These are phyloP conservation scores for Pogonocichla stellata DNA, from an alignment of 2,113 vertebrate species.

Conservation along the genomic window DNA sequence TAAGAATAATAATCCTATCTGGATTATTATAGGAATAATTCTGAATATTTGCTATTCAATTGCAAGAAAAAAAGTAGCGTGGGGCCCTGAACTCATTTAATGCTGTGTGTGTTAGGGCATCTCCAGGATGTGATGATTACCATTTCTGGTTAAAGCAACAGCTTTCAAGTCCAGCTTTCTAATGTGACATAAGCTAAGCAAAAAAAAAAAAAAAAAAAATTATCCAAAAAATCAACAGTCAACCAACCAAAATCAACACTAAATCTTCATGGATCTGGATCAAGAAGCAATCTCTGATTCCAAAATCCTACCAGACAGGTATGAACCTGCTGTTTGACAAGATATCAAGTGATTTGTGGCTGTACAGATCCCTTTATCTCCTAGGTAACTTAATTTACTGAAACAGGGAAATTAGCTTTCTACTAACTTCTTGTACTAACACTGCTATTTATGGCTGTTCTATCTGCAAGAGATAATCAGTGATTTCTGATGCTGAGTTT, in stretches of 20 bases:
- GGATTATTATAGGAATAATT: not conserved
- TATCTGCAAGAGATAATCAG: not conserved
- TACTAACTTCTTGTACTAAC: not conserved
- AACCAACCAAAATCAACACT: not conserved
- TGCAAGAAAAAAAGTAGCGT: not conserved
- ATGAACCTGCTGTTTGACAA: not conserved
- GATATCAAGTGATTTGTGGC: not conserved
- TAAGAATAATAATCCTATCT: not conserved
- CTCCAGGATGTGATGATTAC: not conserved
- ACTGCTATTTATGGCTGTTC: not conserved
- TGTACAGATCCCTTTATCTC: constrained; percentile 5
- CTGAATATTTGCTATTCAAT: not conserved
- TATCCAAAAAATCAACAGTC: not conserved
- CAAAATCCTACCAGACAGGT: not conserved
- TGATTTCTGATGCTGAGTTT: not conserved
- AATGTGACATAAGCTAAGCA: not conserved
- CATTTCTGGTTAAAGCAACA: not conserved
- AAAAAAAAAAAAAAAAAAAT: not conserved
- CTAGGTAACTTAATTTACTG: constrained; percentile 25
- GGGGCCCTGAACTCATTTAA: not conserved
- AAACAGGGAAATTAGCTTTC: not conserved
- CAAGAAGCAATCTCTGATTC: not conserved
- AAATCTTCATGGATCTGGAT: not conserved
- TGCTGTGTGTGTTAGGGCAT: not conserved
- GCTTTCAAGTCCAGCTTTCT: not conserved